phyloP scores from a whole-genome alignment of 2,888 invertebrate genomes.

The Erebia aethiops region DNA sequence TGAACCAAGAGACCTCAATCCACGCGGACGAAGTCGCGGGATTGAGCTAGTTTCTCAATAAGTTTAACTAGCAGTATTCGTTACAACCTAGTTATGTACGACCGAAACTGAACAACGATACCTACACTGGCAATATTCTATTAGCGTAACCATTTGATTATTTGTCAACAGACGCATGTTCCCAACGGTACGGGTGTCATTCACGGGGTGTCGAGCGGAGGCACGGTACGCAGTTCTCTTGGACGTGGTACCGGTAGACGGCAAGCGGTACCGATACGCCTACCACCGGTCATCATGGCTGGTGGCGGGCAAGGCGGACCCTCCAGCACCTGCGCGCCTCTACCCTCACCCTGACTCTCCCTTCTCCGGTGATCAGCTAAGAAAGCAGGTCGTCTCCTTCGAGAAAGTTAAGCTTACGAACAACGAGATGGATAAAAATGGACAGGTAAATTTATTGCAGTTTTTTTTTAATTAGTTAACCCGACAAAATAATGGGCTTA shows the following conservation, averaged over 20 bases:
- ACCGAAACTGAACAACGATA: too few relatives aligned
- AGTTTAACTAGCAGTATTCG: too few relatives aligned
- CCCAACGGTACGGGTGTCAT: slow-evolving; percentile 97
- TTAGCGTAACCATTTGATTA: not conserved
- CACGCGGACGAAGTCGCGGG: too few relatives aligned
- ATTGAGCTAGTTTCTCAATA: too few relatives aligned
- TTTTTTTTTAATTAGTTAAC: not conserved
- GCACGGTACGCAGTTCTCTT: slow-evolving; percentile 95
- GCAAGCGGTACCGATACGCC: slow-evolving; percentile 97
- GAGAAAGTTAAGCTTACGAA: slow-evolving; percentile 99
- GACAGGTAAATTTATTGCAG: slow-evolving; percentile 87
- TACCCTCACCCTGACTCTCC: slow-evolving; percentile 99
- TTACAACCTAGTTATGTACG: too few relatives aligned
- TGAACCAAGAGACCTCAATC: too few relatives aligned
- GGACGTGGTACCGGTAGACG: slow-evolving; percentile 98
- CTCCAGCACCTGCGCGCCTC: slow-evolving; percentile 95
- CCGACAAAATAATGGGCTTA: too few relatives aligned
- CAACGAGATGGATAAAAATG: slow-evolving; percentile 98
- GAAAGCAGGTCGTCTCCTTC: slow-evolving; percentile 98
- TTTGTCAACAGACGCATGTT: slow-evolving; percentile 94
- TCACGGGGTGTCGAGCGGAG: slow-evolving; percentile 91
- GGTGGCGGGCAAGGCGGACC: slow-evolving; percentile 99
- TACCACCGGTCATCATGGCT: slow-evolving; percentile 99
- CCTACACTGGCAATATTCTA: not conserved
- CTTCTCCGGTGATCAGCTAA: slow-evolving; percentile 96